Evolutionary conservation across 2,113 vertebrate species (phyloP).

Genomic region (Potamarius usumacintae): DNA sequence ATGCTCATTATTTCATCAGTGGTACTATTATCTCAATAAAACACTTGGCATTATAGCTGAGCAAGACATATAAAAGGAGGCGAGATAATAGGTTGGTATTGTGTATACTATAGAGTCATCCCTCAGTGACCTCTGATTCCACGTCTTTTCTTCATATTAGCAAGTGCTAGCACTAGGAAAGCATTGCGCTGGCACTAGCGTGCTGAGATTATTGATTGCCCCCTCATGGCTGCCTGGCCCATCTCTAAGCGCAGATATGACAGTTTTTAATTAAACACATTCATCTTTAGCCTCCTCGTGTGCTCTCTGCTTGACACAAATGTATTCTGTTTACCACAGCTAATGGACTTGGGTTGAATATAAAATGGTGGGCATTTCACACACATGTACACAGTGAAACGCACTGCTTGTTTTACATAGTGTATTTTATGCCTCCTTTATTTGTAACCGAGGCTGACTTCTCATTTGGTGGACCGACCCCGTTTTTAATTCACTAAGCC

Average conservation of each 20-base stretch:
- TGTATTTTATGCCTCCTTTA: constrained; percentile 3
- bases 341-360: constrained; percentile 68
- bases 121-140: constrained; percentile 9
- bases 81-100: not conserved
- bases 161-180: not conserved
- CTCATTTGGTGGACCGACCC: constrained; percentile 19
- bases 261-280: constrained; percentile 80
- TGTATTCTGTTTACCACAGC: constrained; percentile 73
- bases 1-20: not conserved
- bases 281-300: constrained; percentile 69
- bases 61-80: not conserved
- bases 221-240: constrained; percentile 62
- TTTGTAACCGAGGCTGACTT: constrained; percentile 7
- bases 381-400: constrained; percentile 17
- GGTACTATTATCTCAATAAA: not conserved
- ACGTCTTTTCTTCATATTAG: constrained; percentile 26
- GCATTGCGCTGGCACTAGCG: constrained; percentile 23
- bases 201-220: constrained; percentile 69
- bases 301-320: constrained; percentile 70
- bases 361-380: constrained; percentile 31
- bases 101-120: constrained; percentile 4
- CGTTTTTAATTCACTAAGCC: constrained; percentile 5
- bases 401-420: not conserved
- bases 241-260: constrained; percentile 75
- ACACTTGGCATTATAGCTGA: not conserved